Percentiles rank a stretch among this genome's conserved stretches.
Conservation (phyloP, 30 jellyfish, hydroid and myxozoan species). For the Haliclystus octoradiatus region DNA sequence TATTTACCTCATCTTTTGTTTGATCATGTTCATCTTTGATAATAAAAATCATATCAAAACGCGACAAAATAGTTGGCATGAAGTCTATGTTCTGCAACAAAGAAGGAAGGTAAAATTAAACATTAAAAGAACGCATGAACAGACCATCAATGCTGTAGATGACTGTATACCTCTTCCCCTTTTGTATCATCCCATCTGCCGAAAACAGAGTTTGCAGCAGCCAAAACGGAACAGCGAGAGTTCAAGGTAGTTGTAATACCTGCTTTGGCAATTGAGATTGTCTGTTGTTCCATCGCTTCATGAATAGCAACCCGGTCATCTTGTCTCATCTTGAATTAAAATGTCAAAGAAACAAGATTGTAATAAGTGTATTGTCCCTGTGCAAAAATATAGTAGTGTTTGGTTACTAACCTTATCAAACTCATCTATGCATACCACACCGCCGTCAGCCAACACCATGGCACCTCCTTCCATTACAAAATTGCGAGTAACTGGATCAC, state of each 20-base stretch:
- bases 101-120: neutral
- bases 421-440: conserved; percentile 99
- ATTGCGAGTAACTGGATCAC: conserved; percentile 95
- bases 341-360: neutral
- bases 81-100: conserved; percentile 84
- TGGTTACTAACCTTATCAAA: conserved; percentile 99
- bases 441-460: conserved; percentile 99
- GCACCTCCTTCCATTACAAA: conserved; percentile 99
- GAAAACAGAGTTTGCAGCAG: conserved; percentile 99
- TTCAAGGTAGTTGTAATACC: conserved; percentile 98
- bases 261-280: conserved; percentile 99
- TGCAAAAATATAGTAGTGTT: too few species aligned
- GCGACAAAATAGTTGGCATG: conserved; percentile 97
- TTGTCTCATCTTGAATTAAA: conserved; percentile 81
- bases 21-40: conserved; percentile 97
- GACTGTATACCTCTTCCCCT: conserved; percentile 76
- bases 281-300: conserved; percentile 99
- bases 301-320: conserved; percentile 99
- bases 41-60: conserved; percentile 91
- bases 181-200: conserved; percentile 99
- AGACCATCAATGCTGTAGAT: neutral
- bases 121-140: neutral
- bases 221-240: conserved; percentile 98
- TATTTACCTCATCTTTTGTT: conserved; percentile 84
- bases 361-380: too few species aligned